These are phyloP conservation scores for Drosophila bipectinata DNA, from an alignment of 1,140 invertebrate species.

Conservation along the genomic window DNA sequence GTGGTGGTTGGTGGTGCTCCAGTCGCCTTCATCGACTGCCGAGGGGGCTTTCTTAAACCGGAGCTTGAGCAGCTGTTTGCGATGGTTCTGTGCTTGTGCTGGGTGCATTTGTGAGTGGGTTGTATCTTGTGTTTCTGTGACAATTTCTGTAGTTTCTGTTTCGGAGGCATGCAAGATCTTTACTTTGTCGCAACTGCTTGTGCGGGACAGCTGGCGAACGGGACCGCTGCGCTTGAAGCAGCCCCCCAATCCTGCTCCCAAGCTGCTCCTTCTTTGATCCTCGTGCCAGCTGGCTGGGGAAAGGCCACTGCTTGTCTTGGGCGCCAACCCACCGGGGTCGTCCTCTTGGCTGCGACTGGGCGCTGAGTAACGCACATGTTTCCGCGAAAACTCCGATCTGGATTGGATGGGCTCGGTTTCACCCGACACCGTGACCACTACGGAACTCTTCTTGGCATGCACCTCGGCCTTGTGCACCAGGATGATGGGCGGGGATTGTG, in stretches of 20 bases:
- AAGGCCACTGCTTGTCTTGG: slow-evolving; percentile 6
- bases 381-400: slow-evolving; percentile 19
- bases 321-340: slow-evolving; percentile 33
- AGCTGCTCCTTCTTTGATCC: slow-evolving; percentile 16
- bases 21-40: slow-evolving; percentile 11
- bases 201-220: slow-evolving; percentile 67
- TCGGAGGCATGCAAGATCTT: slow-evolving; percentile 71
- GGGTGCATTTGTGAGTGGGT: slow-evolving; percentile 31
- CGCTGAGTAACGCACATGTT: slow-evolving; percentile 66
- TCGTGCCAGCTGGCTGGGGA: slow-evolving; percentile 10
- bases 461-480: slow-evolving; percentile 71
- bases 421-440: slow-evolving; percentile 51
- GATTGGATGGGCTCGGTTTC: slow-evolving; percentile 18
- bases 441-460: slow-evolving; percentile 61
- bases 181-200: slow-evolving; percentile 76
- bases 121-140: slow-evolving; percentile 34
- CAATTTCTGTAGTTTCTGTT: slow-evolving; percentile 5
- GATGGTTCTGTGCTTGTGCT: slow-evolving; percentile 37
- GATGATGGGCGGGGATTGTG: slow-evolving; percentile 58
- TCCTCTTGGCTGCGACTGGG: slow-evolving; percentile 33
- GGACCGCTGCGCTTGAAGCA: slow-evolving; percentile 41
- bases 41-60: slow-evolving; percentile 40
- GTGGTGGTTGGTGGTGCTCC: slow-evolving; percentile 41
- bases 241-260: slow-evolving; percentile 16
- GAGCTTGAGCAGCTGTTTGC: slow-evolving; percentile 45